Conservation (phyloP, 1,140 invertebrate genomes). For the Telenomus remus region DNA sequence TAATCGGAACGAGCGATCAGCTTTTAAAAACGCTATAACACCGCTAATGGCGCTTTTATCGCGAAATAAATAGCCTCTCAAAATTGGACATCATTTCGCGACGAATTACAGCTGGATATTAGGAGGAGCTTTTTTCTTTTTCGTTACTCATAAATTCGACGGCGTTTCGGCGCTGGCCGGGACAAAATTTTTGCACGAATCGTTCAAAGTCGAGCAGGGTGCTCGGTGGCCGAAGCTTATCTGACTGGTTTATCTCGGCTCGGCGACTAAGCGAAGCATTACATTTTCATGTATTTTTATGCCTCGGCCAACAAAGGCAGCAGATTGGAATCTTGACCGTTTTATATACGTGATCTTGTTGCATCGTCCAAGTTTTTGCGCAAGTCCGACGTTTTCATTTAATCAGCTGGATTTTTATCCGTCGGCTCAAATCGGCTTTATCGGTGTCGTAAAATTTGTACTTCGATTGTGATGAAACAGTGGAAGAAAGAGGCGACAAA, state of each 20-base stretch:
- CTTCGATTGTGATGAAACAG: too few relatives aligned
- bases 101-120: too few relatives aligned
- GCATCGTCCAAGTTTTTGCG: slow-evolving; percentile 28
- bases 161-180: not conserved
- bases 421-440: too few relatives aligned
- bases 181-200: slow-evolving; percentile 23
- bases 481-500: not conserved
- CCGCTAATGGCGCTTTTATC: slow-evolving; percentile 19
- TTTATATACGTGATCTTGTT: slow-evolving; percentile 19
- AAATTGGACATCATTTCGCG: too few relatives aligned
- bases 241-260: slow-evolving; percentile 34
- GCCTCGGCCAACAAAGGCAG: slow-evolving; percentile 31
- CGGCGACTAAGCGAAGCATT: slow-evolving; percentile 30
- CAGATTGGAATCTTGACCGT: slow-evolving; percentile 31
- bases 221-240: slow-evolving; percentile 29
- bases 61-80: not conserved
- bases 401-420: too few relatives aligned
- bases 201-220: slow-evolving; percentile 16
- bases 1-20: slow-evolving; percentile 34
- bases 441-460: too few relatives aligned
- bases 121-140: too few relatives aligned
- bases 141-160: too few relatives aligned
- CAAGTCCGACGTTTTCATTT: not conserved
- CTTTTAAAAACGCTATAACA: slow-evolving; percentile 9
- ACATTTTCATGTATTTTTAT: slow-evolving; percentile 46